Percentiles rank a stretch among this genome's conserved stretches.
phyloP scores from a whole-genome alignment of 2,113 vertebrate species.

The Procavia capensis region DNA sequence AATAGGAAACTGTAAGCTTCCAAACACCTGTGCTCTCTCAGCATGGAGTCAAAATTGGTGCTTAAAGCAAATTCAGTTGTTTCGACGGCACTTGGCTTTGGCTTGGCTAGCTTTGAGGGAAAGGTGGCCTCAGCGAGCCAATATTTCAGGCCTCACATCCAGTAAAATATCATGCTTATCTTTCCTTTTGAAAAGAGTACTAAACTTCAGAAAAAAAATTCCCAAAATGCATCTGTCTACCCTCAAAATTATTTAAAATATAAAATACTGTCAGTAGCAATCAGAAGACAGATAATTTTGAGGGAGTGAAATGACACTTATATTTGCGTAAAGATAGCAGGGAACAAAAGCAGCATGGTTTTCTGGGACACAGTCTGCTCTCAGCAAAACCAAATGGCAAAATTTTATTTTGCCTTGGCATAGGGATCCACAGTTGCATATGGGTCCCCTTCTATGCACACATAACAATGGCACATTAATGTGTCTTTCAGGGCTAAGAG shows the following conservation, averaged over 20 bases:
- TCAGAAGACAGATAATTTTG: slow-evolving; percentile 12
- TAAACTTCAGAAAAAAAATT: background rate
- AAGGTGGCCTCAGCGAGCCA: background rate
- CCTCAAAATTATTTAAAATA: slow-evolving; percentile 32
- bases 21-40: slow-evolving; percentile 73
- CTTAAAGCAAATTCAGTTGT: slow-evolving; percentile 57
- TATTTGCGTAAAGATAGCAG: background rate
- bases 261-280: background rate
- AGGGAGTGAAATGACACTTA: background rate
- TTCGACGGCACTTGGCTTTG: no score
- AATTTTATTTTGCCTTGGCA: background rate
- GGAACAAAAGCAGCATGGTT: background rate
- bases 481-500: background rate
- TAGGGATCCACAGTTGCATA: background rate
- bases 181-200: background rate
- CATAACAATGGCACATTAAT: background rate
- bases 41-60: slow-evolving; percentile 50
- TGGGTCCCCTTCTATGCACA: background rate
- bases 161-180: background rate
- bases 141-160: background rate
- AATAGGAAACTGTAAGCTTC: slow-evolving; percentile 49
- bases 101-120: slow-evolving; percentile 15
- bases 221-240: background rate
- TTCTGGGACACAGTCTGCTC: background rate
- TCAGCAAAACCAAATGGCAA: background rate